Percentiles rank a stretch among this genome's conserved stretches.
Conservation (phyloP, 1,140 invertebrate species). For the Centruroides sculpturatus region DNA sequence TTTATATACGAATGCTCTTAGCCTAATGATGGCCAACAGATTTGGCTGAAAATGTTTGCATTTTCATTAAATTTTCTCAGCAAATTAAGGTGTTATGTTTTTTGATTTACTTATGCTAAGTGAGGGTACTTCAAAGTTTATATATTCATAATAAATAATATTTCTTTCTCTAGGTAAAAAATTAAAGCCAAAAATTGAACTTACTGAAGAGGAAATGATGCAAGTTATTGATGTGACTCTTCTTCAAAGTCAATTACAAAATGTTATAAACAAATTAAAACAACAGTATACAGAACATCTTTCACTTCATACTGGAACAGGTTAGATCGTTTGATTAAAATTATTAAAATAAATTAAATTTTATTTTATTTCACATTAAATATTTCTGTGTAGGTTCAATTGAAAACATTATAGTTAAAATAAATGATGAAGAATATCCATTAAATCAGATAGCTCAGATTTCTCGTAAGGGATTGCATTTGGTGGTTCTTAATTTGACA, state of each 20-base stretch:
- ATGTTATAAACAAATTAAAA: constrained; percentile 50
- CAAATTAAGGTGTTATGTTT: too few relatives aligned
- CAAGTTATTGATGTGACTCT: constrained; percentile 52
- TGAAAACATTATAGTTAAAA: constrained; percentile 53
- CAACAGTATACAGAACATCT: constrained; percentile 63
- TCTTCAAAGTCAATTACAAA: constrained; percentile 47
- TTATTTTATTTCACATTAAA: background rate
- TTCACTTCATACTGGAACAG: constrained; percentile 26
- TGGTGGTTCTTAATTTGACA: constrained; percentile 63
- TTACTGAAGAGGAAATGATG: constrained; percentile 49
- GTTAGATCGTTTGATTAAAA: constrained; percentile 37
- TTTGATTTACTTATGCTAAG: too few relatives aligned
- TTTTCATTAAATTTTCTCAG: too few relatives aligned
- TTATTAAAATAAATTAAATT: constrained; percentile 31
- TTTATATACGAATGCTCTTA: too few relatives aligned
- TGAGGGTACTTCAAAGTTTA: too few relatives aligned
- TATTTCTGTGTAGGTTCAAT: constrained; percentile 43
- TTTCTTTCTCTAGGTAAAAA: constrained; percentile 30
- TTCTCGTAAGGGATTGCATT: constrained; percentile 67
- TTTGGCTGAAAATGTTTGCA: too few relatives aligned
- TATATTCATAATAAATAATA: too few relatives aligned
- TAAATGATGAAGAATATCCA: constrained; percentile 65
- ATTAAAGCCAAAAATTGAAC: constrained; percentile 39
- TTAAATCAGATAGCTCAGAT: constrained; percentile 83
- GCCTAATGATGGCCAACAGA: too few relatives aligned